A percentile compares a stretch with the other conserved stretches of the same genome.
phyloP scores from a whole-genome alignment of 2,888 invertebrate genomes.

The Clusia tigrina region DNA sequence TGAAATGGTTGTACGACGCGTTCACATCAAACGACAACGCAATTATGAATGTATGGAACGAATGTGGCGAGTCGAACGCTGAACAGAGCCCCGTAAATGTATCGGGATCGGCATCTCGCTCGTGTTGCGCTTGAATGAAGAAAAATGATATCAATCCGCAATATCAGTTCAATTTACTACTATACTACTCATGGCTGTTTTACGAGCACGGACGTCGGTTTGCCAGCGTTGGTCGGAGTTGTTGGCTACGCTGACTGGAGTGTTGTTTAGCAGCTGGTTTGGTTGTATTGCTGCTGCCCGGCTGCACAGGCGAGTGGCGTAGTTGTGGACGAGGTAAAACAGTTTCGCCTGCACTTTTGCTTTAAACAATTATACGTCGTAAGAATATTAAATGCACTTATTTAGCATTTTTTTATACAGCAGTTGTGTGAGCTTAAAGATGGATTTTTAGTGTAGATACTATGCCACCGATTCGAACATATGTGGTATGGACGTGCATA shows the following conservation, averaged over 20 bases:
- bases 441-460: too few species aligned
- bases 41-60: not conserved
- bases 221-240: too few species aligned
- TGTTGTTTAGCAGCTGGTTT: too few species aligned
- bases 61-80: not conserved
- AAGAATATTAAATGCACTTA: constrained; percentile 28
- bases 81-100: not conserved
- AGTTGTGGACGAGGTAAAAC: constrained; percentile 11
- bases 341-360: constrained; percentile 9
- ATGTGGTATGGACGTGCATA: too few species aligned
- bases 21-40: not conserved
- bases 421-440: too few species aligned
- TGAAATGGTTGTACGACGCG: not conserved
- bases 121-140: not conserved
- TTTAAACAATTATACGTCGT: constrained; percentile 13
- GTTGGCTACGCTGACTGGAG: too few species aligned
- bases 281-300: too few species aligned
- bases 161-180: constrained; percentile 9
- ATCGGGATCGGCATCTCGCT: not conserved
- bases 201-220: too few species aligned
- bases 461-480: too few species aligned
- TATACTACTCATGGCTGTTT: not conserved
- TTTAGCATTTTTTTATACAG: not conserved
- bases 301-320: too few species aligned
- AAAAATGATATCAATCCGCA: constrained; percentile 16